Conservation (phyloP, 2,888 invertebrate species). For the Philonicus albiceps region DNA sequence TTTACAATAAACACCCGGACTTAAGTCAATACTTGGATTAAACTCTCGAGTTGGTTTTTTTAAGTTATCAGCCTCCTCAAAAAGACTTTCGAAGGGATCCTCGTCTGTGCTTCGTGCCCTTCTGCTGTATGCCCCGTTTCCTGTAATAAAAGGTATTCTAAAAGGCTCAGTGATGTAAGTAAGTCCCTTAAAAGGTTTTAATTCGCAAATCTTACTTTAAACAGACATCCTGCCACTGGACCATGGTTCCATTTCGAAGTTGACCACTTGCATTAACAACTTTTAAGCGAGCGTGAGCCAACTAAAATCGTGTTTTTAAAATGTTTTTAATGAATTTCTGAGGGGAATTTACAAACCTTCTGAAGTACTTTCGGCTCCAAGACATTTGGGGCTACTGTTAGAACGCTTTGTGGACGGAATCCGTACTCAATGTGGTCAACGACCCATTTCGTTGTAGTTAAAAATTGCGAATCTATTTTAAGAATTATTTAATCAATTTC, state of each 20-base stretch:
- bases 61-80: slow-evolving; percentile 43
- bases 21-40: slow-evolving; percentile 69
- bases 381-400: slow-evolving; percentile 74
- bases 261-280: slow-evolving; percentile 63
- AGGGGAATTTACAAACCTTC: slow-evolving; percentile 56
- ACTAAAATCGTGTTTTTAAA: slow-evolving; percentile 52
- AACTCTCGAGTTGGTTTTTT: slow-evolving; percentile 53
- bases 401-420: slow-evolving; percentile 69
- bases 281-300: slow-evolving; percentile 66
- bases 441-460: slow-evolving; percentile 75
- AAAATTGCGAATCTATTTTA: slow-evolving; percentile 63
- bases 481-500: neutral
- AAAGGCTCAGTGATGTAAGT: neutral
- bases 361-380: slow-evolving; percentile 69
- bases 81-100: slow-evolving; percentile 40
- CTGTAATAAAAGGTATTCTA: slow-evolving; percentile 46
- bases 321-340: neutral
- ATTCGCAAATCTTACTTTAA: slow-evolving; percentile 49
- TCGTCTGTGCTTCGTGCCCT: neutral
- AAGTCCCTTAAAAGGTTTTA: neutral
- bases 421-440: slow-evolving; percentile 72
- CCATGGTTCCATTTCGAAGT: slow-evolving; percentile 53
- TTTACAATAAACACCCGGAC: slow-evolving; percentile 70
- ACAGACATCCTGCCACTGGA: slow-evolving; percentile 50
- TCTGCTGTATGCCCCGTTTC: neutral